Percentiles rank a stretch among this genome's conserved stretches.
phyloP scores from a whole-genome alignment of 2,113 vertebrate genomes.

The Lates calcarifer region DNA sequence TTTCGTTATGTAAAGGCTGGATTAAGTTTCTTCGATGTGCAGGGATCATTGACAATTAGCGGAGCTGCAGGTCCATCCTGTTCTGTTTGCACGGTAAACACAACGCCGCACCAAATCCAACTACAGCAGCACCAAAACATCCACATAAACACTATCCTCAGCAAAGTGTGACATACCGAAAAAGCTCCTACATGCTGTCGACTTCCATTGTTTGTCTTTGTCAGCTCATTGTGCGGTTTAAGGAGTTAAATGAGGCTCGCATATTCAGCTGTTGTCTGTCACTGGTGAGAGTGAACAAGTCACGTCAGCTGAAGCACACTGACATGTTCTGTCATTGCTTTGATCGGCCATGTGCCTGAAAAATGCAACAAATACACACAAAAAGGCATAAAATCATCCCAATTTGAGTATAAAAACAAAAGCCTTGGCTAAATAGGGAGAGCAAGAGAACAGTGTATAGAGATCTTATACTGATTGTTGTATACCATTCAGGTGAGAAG shows the following conservation, averaged over 20 bases:
- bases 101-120: background rate
- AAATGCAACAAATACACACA: conserved; percentile 1
- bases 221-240: conserved; percentile 25
- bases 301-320: conserved; percentile 14
- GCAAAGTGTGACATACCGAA: background rate
- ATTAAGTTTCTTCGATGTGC: conserved; percentile 47
- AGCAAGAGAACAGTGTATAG: background rate
- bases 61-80: conserved; percentile 30
- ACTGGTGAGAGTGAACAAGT: background rate
- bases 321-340: conserved; percentile 1
- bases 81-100: conserved; percentile 9
- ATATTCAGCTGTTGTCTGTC: conserved; percentile 31
- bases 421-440: background rate
- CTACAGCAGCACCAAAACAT: background rate
- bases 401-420: background rate
- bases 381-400: background rate
- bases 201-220: conserved; percentile 19
- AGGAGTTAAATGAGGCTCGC: conserved; percentile 20
- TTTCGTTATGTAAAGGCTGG: conserved; percentile 56
- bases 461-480: background rate
- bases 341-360: background rate
- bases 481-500: background rate
- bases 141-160: conserved; percentile 13
- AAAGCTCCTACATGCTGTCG: conserved; percentile 23
- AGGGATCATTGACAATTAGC: conserved; percentile 41